These are phyloP conservation scores for Herpailurus yagouaroundi DNA, from an alignment of 2,113 vertebrate species.

Conservation along the genomic window DNA sequence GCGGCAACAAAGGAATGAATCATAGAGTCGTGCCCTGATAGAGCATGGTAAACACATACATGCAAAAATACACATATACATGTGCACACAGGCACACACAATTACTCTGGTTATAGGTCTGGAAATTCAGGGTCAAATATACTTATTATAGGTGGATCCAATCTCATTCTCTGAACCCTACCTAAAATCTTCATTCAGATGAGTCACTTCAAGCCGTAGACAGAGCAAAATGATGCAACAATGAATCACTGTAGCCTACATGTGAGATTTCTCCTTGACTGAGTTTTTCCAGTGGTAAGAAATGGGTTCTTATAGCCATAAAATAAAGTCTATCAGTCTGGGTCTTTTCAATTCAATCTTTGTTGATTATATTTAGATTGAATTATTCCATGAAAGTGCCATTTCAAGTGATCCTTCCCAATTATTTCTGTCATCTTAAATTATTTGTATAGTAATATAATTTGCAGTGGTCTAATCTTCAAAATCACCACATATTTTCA, in stretches of 20 bases:
- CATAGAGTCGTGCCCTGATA: neutral
- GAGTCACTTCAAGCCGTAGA: neutral
- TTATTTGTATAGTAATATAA: neutral
- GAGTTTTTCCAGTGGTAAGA: neutral
- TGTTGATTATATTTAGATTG: neutral
- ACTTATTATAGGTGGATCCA: neutral
- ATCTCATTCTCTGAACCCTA: rapidly evolving
- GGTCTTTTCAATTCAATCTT: neutral
- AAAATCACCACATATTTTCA: neutral
- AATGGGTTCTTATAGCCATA: neutral
- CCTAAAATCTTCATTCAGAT: neutral
- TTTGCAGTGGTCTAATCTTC: neutral
- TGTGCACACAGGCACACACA: neutral
- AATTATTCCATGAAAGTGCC: neutral
- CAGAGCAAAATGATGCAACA: neutral
- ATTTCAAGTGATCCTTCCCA: neutral
- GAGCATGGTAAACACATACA: rapidly evolving
- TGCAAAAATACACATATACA: neutral
- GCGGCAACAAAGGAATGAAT: neutral
- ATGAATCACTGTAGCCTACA: neutral
- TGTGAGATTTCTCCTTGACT: neutral
- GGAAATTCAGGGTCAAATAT: neutral
- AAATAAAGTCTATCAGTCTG: neutral
- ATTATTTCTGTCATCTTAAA: neutral
- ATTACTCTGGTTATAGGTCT: rapidly evolving